phyloP scores from a whole-genome alignment of 2,113 vertebrate species.

The Gobius niger region DNA sequence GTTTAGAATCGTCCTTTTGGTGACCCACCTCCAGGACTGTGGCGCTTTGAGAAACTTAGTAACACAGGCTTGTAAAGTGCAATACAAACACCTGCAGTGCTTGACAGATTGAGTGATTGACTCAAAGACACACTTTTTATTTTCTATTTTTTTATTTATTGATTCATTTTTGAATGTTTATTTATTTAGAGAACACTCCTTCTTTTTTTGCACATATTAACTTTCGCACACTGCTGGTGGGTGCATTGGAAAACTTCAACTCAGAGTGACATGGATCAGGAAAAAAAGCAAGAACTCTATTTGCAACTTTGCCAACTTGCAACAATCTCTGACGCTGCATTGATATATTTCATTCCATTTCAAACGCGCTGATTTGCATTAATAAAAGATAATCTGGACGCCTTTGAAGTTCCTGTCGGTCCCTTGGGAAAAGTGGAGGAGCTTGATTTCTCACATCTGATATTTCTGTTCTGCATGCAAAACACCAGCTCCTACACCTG shows the following conservation, averaged over 20 bases:
- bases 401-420: constrained; percentile 64
- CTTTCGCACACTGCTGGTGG: not conserved
- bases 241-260: constrained; percentile 29
- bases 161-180: too few species aligned
- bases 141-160: too few species aligned
- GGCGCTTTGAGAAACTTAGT: too few species aligned
- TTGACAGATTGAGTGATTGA: too few species aligned
- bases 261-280: constrained; percentile 4
- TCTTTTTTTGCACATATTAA: not conserved
- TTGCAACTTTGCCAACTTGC: constrained; percentile 22
- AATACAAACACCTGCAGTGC: too few species aligned
- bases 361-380: constrained; percentile 62
- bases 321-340: constrained; percentile 39
- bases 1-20: too few species aligned
- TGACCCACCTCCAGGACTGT: too few species aligned
- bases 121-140: too few species aligned
- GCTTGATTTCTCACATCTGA: constrained; percentile 28
- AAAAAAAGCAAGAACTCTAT: not conserved
- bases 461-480: constrained; percentile 54
- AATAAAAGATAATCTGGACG: constrained; percentile 63
- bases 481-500: constrained; percentile 49
- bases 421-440: constrained; percentile 48
- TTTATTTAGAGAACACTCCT: too few species aligned
- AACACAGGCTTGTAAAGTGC: too few species aligned
- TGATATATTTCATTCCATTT: constrained; percentile 57